Evolutionary conservation across 2,888 invertebrate genomes (phyloP).

Genomic region (Machimus atricapillus): DNA sequence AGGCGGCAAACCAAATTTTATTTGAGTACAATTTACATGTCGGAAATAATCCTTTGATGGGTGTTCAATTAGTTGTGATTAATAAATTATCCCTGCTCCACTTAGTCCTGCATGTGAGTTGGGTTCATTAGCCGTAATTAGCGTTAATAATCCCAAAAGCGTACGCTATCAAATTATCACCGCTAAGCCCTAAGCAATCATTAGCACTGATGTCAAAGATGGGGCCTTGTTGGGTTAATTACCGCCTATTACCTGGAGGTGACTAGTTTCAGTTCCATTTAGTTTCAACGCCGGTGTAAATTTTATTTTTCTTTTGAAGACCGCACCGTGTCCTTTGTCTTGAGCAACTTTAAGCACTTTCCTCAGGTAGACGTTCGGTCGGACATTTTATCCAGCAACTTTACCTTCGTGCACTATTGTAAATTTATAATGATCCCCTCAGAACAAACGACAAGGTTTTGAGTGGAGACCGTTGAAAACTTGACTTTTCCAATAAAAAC

Average conservation of each 20-base stretch:
- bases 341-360: background rate
- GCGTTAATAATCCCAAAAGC: background rate
- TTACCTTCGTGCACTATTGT: background rate
- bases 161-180: background rate
- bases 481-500: background rate
- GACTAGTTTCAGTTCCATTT: background rate
- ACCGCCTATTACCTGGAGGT: background rate
- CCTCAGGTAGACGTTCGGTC: background rate
- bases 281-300: background rate
- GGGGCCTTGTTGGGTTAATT: background rate
- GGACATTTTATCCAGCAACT: background rate
- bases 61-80: background rate
- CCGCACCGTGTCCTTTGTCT: background rate
- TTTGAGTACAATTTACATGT: background rate
- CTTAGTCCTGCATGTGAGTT: background rate
- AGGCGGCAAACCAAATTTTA: background rate
- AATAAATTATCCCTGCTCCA: background rate
- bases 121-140: background rate
- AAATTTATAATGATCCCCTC: background rate
- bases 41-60: background rate
- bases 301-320: background rate
- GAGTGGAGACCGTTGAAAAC: background rate
- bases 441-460: background rate
- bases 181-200: background rate
- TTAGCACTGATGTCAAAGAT: background rate